A percentile compares a stretch with the other conserved stretches of the same genome.
These are phyloP conservation scores for Taxidea taxus DNA, from an alignment of 2,113 vertebrate genomes.

Conservation along the genomic window DNA sequence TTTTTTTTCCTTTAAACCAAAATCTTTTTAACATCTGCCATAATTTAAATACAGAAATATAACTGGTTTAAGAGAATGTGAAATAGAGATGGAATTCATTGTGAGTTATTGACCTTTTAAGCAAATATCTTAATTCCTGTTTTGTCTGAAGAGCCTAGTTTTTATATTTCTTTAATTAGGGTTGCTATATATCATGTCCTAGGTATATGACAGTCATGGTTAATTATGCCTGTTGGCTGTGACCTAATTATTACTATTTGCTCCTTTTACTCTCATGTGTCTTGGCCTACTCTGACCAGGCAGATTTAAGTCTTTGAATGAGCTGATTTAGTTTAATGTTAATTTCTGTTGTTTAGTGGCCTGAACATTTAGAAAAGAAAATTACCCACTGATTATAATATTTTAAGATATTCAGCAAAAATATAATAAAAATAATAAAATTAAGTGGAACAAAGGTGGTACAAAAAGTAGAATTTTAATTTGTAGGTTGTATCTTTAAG, in stretches of 20 bases:
- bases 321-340: neutral
- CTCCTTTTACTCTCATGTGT: neutral
- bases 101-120: neutral
- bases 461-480: neutral
- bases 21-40: neutral
- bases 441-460: neutral
- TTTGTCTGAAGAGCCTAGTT: neutral
- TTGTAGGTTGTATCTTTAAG: neutral
- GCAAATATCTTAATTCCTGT: neutral
- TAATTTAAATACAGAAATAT: neutral
- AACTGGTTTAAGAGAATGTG: neutral
- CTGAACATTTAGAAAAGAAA: constrained; percentile 7
- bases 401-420: constrained; percentile 15
- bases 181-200: neutral
- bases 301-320: neutral
- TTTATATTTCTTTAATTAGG: neutral
- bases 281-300: neutral
- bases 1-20: neutral
- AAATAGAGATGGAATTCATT: neutral
- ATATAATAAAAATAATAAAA: constrained; percentile 30
- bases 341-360: neutral
- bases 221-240: neutral
- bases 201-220: neutral
- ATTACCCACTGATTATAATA: neutral
- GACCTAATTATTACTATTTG: constrained; percentile 28